These are phyloP conservation scores for Silurus glanis DNA, from an alignment of 2,113 vertebrate genomes.

Conservation along the genomic window DNA sequence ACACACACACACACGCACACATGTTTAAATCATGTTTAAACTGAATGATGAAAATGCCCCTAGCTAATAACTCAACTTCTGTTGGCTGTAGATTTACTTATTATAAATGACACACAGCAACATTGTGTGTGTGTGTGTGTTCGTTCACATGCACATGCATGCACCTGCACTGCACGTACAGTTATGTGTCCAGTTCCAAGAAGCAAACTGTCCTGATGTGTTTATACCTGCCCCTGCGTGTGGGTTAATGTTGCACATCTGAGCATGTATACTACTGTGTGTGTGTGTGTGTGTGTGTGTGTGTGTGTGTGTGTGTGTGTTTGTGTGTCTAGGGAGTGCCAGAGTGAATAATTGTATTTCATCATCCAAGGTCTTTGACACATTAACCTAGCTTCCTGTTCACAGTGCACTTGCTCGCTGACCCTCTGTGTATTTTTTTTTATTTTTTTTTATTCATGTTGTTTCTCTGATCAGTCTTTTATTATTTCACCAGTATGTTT, in stretches of 20 bases:
- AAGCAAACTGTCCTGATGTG: constrained; percentile 31
- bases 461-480: background rate
- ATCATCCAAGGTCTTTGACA: constrained; percentile 53
- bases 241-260: constrained; percentile 19
- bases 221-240: constrained; percentile 50
- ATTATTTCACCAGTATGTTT: background rate
- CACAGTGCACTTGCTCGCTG: background rate
- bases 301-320: constrained; percentile 41
- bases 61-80: background rate
- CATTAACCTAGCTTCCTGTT: constrained; percentile 54
- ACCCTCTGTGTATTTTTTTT: background rate
- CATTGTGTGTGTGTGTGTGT: constrained; percentile 33
- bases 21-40: background rate
- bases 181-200: constrained; percentile 26
- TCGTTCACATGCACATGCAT: constrained; percentile 22
- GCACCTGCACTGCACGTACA: background rate
- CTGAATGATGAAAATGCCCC: background rate
- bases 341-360: constrained; percentile 31
- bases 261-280: background rate
- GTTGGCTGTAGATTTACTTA: background rate
- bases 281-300: background rate
- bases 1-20: no score
- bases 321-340: constrained; percentile 23
- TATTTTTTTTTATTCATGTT: constrained; percentile 37
- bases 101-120: background rate